Percentiles rank a stretch among this genome's conserved stretches.
phyloP scores from a whole-genome alignment of 2,888 invertebrate species.

The Selenia dentaria region DNA sequence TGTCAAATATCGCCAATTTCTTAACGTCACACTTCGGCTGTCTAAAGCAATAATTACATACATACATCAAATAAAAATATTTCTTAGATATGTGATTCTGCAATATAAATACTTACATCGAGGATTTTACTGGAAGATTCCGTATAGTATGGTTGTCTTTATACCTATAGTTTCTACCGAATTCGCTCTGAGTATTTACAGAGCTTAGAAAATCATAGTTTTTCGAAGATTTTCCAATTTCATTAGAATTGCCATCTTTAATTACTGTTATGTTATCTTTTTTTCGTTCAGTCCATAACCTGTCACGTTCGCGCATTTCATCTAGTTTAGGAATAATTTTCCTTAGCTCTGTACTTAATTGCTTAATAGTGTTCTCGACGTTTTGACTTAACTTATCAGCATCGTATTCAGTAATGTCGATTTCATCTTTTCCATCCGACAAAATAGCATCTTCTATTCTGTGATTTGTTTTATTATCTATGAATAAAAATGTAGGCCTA shows the following conservation, averaged over 20 bases:
- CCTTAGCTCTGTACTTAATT: conserved; percentile 72
- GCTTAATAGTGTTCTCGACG: conserved; percentile 77
- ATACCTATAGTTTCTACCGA: conserved; percentile 31
- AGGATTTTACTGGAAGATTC: conserved; percentile 38
- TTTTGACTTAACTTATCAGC: conserved; percentile 68
- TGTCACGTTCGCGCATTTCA: conserved; percentile 75
- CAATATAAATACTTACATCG: conserved; percentile 44
- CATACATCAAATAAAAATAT: too few relatives aligned
- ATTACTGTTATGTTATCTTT: conserved; percentile 42
- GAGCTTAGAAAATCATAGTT: conserved; percentile 32
- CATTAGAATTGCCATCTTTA: conserved; percentile 72
- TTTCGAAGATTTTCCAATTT: conserved; percentile 53
- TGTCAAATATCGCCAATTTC: too few relatives aligned
- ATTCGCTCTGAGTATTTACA: conserved; percentile 35
- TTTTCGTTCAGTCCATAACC: conserved; percentile 62
- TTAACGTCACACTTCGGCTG: too few relatives aligned
- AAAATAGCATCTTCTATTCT: conserved; percentile 85
- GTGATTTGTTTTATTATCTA: conserved; percentile 65
- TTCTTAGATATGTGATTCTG: too few relatives aligned
- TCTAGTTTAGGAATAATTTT: conserved; percentile 80
- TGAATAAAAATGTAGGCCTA: conserved; percentile 75
- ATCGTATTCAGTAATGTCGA: conserved; percentile 71
- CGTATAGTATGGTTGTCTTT: conserved; percentile 30
- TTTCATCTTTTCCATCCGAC: conserved; percentile 84
- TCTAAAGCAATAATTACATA: too few relatives aligned